Evolutionary conservation across 2,888 invertebrate genomes (phyloP), one percentile per base, ranked within the genome.

Genomic region (Acleris emargana): DNA sequence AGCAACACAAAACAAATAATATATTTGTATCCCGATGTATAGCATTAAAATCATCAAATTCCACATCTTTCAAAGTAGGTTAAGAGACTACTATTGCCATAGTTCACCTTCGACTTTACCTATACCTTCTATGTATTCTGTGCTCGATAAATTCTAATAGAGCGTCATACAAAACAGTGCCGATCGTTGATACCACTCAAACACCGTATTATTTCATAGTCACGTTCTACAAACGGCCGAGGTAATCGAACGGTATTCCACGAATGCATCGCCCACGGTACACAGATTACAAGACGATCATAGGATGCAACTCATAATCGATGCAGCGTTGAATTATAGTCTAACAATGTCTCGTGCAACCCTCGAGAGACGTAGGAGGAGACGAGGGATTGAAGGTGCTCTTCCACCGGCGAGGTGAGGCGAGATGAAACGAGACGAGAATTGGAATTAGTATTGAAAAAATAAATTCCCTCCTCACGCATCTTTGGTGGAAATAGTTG

Each of bases 141-240:
- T 4, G 38, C 38, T 38, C 11, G 38, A 38, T 38, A 69, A 69
- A 68, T 72, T 69, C 67, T 55, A 25, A 38, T 18, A 25, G n/a
- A 38, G 25, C 54, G 54, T 61, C 54, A 22, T 16, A 53, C 58
- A 53, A 58, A 58, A 58, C 17, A 53, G 58, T 17, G 13, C 13
- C 58, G 64, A 64, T 58, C 53, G 42, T 38, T 38, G 47, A 53
- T 64, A 55, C 22, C 28, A 22, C 47, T 59, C 1, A 45, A 59
- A 22, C 38, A 60, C 25, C 54, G 51, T 68, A 68, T 70, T 73
- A 77, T 73, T 69, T 73, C 58, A 59, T 60, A 73, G 73, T 70
- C 75, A 73, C 72, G 73, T 74, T 71, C 60, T 69, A 69, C 68
- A 68, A 61, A 67, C 60, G 55, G 73, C n/a, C 68, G 68, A 75